A percentile compares a stretch with the other conserved stretches of the same genome.
Evolutionary conservation across 2,888 invertebrate species (phyloP).

Genomic region (Mimumesa dahlbomi): DNA sequence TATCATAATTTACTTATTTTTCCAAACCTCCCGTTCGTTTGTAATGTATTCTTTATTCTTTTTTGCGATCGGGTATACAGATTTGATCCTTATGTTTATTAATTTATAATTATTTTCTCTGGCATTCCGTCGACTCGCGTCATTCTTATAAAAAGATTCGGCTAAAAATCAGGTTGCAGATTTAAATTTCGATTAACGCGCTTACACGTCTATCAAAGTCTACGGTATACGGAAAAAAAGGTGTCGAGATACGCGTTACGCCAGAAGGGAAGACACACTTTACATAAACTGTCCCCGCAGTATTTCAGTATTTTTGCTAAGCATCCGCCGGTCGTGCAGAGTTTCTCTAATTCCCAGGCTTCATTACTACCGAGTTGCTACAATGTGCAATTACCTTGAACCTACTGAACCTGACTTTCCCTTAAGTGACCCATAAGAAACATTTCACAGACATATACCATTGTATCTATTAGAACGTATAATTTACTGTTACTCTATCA

Average conservation of each 20-base stretch:
- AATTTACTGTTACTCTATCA: too few species aligned
- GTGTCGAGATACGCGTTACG: not conserved
- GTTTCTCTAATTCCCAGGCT: constrained; percentile 43
- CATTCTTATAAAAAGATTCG: not conserved
- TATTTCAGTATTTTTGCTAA: constrained; percentile 2
- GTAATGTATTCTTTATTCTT: too few species aligned
- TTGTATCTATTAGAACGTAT: too few species aligned
- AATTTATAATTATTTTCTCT: too few species aligned
- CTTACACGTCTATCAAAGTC: not conserved
- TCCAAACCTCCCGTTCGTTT: too few species aligned
- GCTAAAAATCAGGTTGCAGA: not conserved
- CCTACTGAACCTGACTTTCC: constrained; percentile 48
- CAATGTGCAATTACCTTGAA: constrained; percentile 18
- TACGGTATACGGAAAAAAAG: not conserved
- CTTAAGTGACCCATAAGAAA: constrained; percentile 3
- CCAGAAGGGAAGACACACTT: constrained; percentile 19
- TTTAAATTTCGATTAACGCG: not conserved
- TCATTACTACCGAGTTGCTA: constrained; percentile 31
- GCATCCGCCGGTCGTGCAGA: constrained; percentile 13
- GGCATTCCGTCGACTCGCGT: too few species aligned
- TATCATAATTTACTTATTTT: too few species aligned
- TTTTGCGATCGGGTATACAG: not conserved
- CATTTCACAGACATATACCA: too few species aligned
- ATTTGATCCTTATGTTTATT: too few species aligned
- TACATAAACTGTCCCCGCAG: constrained; percentile 5